Conservation (phyloP, 2,797 vertebrate genomes). For the Helostoma temminkii region DNA sequence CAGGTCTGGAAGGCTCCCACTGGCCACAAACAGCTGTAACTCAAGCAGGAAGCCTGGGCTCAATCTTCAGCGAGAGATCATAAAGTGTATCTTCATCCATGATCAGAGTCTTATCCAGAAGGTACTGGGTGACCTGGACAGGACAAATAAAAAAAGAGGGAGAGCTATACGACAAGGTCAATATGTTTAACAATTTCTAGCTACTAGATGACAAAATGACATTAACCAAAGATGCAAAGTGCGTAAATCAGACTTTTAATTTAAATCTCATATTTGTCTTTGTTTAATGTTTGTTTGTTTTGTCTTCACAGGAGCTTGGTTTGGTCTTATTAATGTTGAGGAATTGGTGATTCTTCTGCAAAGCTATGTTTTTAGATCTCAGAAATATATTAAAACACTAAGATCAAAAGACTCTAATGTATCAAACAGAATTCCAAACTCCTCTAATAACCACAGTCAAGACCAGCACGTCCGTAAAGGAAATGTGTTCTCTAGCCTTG, state of each 20-base stretch:
- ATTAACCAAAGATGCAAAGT: too few relatives aligned
- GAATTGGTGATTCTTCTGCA: too few relatives aligned
- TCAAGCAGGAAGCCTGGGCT: constrained; percentile 97
- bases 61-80: constrained; percentile 94
- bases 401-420: too few relatives aligned
- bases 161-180: too few relatives aligned
- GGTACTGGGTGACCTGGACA: constrained; percentile 93
- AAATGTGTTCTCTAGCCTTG: background rate
- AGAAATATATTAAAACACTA: too few relatives aligned
- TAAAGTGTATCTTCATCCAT: constrained; percentile 97
- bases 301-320: too few relatives aligned
- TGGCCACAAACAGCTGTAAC: constrained; percentile 63
- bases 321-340: too few relatives aligned
- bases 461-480: background rate
- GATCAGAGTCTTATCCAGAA: constrained; percentile 94
- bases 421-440: background rate
- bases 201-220: background rate
- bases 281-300: too few relatives aligned
- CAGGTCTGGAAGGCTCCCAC: constrained; percentile 48
- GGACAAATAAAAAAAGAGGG: background rate
- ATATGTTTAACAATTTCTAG: background rate
- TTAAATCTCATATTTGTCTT: too few relatives aligned
- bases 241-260: too few relatives aligned
- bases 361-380: too few relatives aligned
- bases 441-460: too few relatives aligned